These are phyloP conservation scores for Apogon talboti DNA, from an alignment of 2,797 vertebrate genomes.

Conservation along the genomic window DNA sequence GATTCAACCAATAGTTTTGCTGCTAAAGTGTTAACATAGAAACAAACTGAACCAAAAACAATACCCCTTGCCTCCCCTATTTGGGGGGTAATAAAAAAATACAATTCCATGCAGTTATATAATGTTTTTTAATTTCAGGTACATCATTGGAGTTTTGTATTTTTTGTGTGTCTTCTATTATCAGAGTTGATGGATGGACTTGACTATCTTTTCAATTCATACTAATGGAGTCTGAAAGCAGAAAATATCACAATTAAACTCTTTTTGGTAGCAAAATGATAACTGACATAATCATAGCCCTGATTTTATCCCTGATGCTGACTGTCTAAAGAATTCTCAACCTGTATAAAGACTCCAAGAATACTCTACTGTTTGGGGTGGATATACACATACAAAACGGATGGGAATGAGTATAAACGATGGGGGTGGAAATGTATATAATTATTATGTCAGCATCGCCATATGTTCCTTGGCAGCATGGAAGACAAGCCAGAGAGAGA, in stretches of 20 bases:
- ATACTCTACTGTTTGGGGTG: slow-evolving; percentile 9
- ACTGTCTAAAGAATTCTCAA: slow-evolving; percentile 13
- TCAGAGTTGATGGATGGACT: too few species aligned
- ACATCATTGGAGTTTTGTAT: too few species aligned
- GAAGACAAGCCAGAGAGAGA: slow-evolving; percentile 57
- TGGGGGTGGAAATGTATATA: slow-evolving; percentile 57
- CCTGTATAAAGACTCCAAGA: slow-evolving; percentile 15
- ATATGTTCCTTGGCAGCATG: slow-evolving; percentile 66
- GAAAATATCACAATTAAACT: not conserved
- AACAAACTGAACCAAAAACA: too few species aligned
- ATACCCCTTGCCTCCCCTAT: too few species aligned
- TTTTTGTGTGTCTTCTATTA: not conserved
- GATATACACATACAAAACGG: slow-evolving; percentile 21
- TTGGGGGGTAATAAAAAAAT: too few species aligned
- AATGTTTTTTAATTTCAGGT: too few species aligned
- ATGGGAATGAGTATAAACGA: slow-evolving; percentile 45
- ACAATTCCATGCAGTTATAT: too few species aligned
- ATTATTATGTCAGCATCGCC: slow-evolving; percentile 67
- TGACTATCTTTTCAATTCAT: not conserved
- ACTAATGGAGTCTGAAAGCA: not conserved
- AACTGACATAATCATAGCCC: not conserved
- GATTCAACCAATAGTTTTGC: too few species aligned
- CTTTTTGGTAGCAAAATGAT: not conserved
- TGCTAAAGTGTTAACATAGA: too few species aligned
- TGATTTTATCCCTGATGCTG: slow-evolving; percentile 2